These are phyloP conservation scores for Drosophila sulfurigaster DNA, from an alignment of 1,140 invertebrate genomes.

Conservation along the genomic window DNA sequence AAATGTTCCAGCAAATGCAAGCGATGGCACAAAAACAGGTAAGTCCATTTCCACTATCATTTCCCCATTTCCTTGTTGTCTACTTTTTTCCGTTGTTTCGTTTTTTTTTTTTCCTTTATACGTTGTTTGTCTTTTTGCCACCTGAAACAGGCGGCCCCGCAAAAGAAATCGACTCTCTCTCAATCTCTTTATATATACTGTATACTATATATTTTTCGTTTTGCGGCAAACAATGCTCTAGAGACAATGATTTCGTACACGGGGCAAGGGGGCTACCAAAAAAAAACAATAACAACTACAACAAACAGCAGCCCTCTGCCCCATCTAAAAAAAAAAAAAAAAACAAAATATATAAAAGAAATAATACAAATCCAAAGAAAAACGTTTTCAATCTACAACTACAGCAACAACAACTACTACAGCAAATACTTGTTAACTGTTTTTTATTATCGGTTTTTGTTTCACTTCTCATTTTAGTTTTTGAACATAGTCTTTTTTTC, in stretches of 20 bases:
- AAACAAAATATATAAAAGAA: not conserved
- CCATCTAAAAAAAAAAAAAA: not conserved
- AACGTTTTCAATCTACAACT: slow-evolving; percentile 11
- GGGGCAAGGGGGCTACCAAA: slow-evolving; percentile 6
- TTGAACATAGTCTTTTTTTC: not conserved
- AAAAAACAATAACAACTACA: slow-evolving; percentile 7
- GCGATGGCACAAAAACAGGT: slow-evolving; percentile 98
- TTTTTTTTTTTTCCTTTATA: not conserved
- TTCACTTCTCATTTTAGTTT: not conserved
- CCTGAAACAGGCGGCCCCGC: slow-evolving; percentile 42
- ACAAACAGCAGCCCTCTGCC: not conserved
- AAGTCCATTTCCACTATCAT: slow-evolving; percentile 85
- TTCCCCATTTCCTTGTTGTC: slow-evolving; percentile 4
- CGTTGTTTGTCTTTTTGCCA: slow-evolving; percentile 9
- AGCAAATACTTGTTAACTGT: slow-evolving; percentile 19
- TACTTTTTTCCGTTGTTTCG: not conserved
- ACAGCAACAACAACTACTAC: slow-evolving; percentile 1
- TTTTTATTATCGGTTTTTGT: slow-evolving; percentile 12
- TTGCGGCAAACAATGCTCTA: slow-evolving; percentile 80
- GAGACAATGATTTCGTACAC: slow-evolving; percentile 79
- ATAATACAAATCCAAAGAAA: not conserved
- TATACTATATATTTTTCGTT: slow-evolving; percentile 59
- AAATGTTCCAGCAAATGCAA: slow-evolving; percentile 98
- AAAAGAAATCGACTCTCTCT: slow-evolving; percentile 34
- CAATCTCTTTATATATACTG: slow-evolving; percentile 6